A percentile compares a stretch with the other conserved stretches of the same genome.
phyloP scores from a whole-genome alignment of 2,113 vertebrate genomes.

The Takifugu bimaculatus region DNA sequence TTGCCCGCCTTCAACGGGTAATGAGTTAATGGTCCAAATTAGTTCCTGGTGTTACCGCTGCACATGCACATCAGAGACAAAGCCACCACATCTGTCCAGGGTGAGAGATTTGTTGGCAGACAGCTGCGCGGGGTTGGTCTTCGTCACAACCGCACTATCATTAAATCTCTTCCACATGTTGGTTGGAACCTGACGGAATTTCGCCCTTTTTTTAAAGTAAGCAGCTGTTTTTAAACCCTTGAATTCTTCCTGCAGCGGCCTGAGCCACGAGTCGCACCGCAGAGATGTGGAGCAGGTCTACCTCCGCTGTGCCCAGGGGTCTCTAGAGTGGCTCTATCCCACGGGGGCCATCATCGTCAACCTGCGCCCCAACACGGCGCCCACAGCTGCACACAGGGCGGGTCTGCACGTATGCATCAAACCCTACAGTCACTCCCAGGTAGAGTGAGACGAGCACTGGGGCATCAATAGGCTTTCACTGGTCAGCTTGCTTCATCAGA shows the following conservation, averaged over 20 bases:
- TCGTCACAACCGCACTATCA: not conserved
- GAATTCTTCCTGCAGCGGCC: slow-evolving; percentile 73
- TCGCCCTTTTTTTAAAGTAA: not conserved
- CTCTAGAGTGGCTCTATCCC: slow-evolving; percentile 94
- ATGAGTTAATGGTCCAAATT: slow-evolving; percentile 30
- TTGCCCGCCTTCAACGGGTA: slow-evolving; percentile 24
- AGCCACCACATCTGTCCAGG: slow-evolving; percentile 19
- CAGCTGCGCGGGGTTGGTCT: slow-evolving; percentile 18
- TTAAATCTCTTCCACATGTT: slow-evolving; percentile 10
- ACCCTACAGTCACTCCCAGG: slow-evolving; percentile 78
- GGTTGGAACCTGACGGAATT: too few species aligned
- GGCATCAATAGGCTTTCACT: too few species aligned
- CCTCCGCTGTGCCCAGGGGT: slow-evolving; percentile 88
- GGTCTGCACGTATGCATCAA: slow-evolving; percentile 86
- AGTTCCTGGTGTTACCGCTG: slow-evolving; percentile 22
- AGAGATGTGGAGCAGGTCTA: slow-evolving; percentile 97
- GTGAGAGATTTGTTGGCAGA: slow-evolving; percentile 11
- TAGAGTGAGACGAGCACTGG: slow-evolving; percentile 11
- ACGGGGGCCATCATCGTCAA: slow-evolving; percentile 91
- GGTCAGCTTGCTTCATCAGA: not conserved
- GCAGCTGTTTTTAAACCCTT: not conserved
- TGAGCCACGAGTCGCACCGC: slow-evolving; percentile 86
- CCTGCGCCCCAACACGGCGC: slow-evolving; percentile 83
- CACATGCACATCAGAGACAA: slow-evolving; percentile 26
- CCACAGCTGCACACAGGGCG: slow-evolving; percentile 53